Conservation (phyloP, 2,888 invertebrate species). For the Germaria angustata region DNA sequence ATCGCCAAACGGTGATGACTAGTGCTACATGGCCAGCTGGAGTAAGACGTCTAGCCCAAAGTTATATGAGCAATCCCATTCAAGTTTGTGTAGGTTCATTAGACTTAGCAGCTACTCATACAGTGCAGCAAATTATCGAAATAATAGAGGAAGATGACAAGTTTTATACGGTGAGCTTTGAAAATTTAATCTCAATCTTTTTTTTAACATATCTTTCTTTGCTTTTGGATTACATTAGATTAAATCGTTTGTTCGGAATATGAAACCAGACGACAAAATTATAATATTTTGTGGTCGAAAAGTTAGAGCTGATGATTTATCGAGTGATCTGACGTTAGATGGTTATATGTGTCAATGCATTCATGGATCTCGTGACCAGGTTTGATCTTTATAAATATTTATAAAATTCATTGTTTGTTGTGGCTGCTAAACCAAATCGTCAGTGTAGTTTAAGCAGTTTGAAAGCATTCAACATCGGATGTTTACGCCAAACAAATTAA, state of each 20-base stretch:
- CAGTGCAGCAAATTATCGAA: slow-evolving; percentile 89
- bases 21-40: slow-evolving; percentile 97
- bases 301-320: slow-evolving; percentile 89
- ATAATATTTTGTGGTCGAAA: slow-evolving; percentile 96
- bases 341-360: slow-evolving; percentile 88
- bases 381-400: slow-evolving; percentile 46
- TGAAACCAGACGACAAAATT: slow-evolving; percentile 89
- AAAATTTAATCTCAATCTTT: not conserved
- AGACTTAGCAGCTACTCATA: slow-evolving; percentile 94
- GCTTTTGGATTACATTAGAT: slow-evolving; percentile 75
- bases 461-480: too few species aligned
- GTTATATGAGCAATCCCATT: slow-evolving; percentile 93
- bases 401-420: not conserved
- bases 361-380: slow-evolving; percentile 93
- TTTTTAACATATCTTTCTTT: not conserved
- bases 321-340: slow-evolving; percentile 87
- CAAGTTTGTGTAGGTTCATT: slow-evolving; percentile 93
- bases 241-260: slow-evolving; percentile 86
- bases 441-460: too few species aligned
- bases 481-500: too few species aligned
- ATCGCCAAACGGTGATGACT: slow-evolving; percentile 97
- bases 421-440: too few species aligned
- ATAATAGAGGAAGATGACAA: slow-evolving; percentile 87
- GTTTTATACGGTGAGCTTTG: slow-evolving; percentile 77
- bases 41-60: slow-evolving; percentile 90